Evolutionary conservation across 2,113 vertebrate species (phyloP).

Genomic region (Chlamydotis undulata): DNA sequence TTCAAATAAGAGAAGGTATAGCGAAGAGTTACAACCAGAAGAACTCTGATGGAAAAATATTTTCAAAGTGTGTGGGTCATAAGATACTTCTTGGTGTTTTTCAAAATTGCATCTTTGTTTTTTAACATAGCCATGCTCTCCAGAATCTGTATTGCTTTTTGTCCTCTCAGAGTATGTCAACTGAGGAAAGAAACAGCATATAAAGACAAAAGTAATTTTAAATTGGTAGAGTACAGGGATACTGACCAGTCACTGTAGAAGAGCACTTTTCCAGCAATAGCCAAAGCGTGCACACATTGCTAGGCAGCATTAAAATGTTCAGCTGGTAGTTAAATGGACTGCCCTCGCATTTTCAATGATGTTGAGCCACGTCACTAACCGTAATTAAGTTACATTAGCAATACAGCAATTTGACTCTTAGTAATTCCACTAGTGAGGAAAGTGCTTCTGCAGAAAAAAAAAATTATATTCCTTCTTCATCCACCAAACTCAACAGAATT

Average conservation of each 20-base stretch:
- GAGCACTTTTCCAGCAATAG: background rate
- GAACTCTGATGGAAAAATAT: background rate
- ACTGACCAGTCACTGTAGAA: background rate
- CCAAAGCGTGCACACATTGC: background rate
- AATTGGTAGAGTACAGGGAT: background rate
- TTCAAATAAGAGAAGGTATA: background rate
- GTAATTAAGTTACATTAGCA: background rate
- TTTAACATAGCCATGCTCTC: conserved; percentile 10
- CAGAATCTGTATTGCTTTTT: conserved; percentile 6
- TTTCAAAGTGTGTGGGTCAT: background rate
- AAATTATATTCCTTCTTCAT: background rate
- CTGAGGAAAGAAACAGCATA: conserved; percentile 39
- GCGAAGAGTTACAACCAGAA: background rate
- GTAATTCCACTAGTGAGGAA: background rate
- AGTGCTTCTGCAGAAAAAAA: background rate
- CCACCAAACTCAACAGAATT: background rate
- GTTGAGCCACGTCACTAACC: background rate
- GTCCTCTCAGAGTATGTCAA: conserved; percentile 9
- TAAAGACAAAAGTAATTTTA: conserved; percentile 53
- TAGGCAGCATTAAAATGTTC: background rate
- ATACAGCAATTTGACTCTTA: background rate
- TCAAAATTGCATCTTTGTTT: background rate
- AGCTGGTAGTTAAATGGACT: background rate
- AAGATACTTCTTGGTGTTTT: background rate
- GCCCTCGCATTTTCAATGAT: background rate